A percentile compares a stretch with the other conserved stretches of the same genome.
These are phyloP conservation scores for Manacus vitellinus DNA, from an alignment of 2,113 vertebrate genomes.

Conservation along the genomic window DNA sequence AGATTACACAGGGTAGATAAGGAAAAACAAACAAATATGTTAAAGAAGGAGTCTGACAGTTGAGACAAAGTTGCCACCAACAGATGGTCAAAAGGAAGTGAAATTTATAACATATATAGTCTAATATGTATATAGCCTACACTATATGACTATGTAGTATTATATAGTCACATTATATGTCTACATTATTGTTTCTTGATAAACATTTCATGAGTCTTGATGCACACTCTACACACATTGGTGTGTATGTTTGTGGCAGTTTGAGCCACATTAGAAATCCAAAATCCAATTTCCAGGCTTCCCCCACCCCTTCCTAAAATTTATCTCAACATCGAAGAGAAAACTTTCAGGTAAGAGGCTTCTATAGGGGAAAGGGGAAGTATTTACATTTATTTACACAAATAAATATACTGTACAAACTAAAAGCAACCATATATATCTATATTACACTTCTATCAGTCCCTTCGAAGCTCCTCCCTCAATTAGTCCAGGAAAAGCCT, in stretches of 20 bases:
- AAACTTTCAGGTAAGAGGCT: too few relatives aligned
- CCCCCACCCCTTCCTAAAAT: too few relatives aligned
- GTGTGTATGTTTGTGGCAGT: neutral
- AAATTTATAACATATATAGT: neutral
- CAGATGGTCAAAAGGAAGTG: neutral
- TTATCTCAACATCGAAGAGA: too few relatives aligned
- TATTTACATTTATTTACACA: too few relatives aligned
- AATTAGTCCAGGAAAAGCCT: too few relatives aligned
- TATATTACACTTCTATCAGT: too few relatives aligned
- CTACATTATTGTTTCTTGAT: neutral
- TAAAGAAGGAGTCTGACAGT: neutral
- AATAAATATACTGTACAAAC: too few relatives aligned
- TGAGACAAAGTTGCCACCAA: fast-evolving
- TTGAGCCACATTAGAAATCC: too few relatives aligned
- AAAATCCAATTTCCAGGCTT: too few relatives aligned
- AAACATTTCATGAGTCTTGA: neutral
- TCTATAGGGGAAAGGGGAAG: too few relatives aligned
- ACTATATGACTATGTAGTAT: neutral
- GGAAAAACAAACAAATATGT: neutral
- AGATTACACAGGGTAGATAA: neutral
- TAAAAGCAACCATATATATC: too few relatives aligned
- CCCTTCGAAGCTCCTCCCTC: too few relatives aligned
- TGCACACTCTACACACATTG: fast-evolving
- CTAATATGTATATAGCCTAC: neutral
- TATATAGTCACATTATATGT: neutral